phyloP scores from a whole-genome alignment of 2,113 vertebrate species.

The Myotis lucifugus region DNA sequence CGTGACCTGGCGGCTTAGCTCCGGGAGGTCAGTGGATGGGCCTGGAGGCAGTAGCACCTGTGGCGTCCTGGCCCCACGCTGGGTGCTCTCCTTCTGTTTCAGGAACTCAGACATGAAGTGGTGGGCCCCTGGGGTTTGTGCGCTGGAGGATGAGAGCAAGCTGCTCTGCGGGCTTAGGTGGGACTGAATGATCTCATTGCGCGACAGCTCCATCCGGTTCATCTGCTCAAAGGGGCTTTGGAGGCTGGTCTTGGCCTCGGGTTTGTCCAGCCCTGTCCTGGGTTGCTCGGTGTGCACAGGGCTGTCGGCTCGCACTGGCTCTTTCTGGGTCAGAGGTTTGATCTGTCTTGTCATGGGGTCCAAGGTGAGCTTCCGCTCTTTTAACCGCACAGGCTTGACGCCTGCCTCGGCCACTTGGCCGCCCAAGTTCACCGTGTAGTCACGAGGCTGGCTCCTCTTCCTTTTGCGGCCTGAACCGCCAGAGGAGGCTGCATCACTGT shows the following conservation, averaged over 20 bases:
- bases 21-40: conserved; percentile 88
- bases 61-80: conserved; percentile 86
- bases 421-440: conserved; percentile 87
- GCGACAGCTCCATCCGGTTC: conserved; percentile 95
- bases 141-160: conserved; percentile 91
- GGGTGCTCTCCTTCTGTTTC: conserved; percentile 90
- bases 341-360: conserved; percentile 95
- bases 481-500: conserved; percentile 85
- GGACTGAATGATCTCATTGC: conserved; percentile 95
- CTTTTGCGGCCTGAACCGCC: conserved; percentile 89
- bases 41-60: conserved; percentile 87
- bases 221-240: conserved; percentile 94
- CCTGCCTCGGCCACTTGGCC: conserved; percentile 86
- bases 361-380: conserved; percentile 94
- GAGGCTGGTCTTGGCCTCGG: conserved; percentile 85
- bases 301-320: conserved; percentile 85
- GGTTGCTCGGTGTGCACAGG: conserved; percentile 83
- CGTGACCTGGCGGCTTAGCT: conserved; percentile 89
- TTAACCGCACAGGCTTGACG: conserved; percentile 92
- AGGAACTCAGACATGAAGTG: conserved; percentile 93
- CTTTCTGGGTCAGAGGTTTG: conserved; percentile 89
- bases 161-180: conserved; percentile 96
- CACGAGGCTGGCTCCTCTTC: conserved; percentile 90
- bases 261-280: conserved; percentile 90
- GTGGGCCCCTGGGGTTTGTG: conserved; percentile 89